Percentiles rank a stretch among this genome's conserved stretches.
Conservation (phyloP, 2,797 vertebrate species). For the Acipenser transmontanus region DNA sequence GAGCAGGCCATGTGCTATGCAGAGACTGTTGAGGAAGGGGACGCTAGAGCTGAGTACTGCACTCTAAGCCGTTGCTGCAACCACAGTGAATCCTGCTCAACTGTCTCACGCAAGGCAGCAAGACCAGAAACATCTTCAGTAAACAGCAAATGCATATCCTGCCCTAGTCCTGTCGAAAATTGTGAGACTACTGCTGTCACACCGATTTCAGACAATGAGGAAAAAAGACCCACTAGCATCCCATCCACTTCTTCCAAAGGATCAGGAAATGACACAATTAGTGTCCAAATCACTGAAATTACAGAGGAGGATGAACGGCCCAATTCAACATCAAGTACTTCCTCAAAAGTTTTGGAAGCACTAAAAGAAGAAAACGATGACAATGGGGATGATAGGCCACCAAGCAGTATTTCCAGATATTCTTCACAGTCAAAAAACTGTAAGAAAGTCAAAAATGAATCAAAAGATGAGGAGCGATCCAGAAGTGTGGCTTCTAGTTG, state of each 20-base stretch:
- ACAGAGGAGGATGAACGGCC: conserved; percentile 31
- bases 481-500: conserved; percentile 38
- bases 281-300: conserved; percentile 28
- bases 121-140: conserved; percentile 35
- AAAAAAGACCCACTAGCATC: conserved; percentile 29
- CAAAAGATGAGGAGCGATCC: conserved; percentile 32
- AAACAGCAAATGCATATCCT: conserved; percentile 12
- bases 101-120: conserved; percentile 20
- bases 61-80: conserved; percentile 59
- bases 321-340: conserved; percentile 33
- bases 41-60: conserved; percentile 51
- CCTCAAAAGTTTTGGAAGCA: conserved; percentile 48
- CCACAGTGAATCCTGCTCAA: conserved; percentile 44
- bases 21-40: conserved; percentile 54
- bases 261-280: conserved; percentile 30
- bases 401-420: conserved; percentile 43
- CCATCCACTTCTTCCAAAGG: conserved; percentile 19
- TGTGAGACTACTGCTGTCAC: conserved; percentile 13
- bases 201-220: conserved; percentile 22
- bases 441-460: conserved; percentile 25
- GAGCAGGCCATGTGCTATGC: conserved; percentile 56
- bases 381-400: conserved; percentile 33
- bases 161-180: conserved; percentile 14
- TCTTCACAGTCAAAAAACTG: conserved; percentile 49
- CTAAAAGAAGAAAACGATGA: conserved; percentile 48